These are phyloP conservation scores for Crenichthys baileyi DNA, from an alignment of 2,797 vertebrate species.

Conservation along the genomic window DNA sequence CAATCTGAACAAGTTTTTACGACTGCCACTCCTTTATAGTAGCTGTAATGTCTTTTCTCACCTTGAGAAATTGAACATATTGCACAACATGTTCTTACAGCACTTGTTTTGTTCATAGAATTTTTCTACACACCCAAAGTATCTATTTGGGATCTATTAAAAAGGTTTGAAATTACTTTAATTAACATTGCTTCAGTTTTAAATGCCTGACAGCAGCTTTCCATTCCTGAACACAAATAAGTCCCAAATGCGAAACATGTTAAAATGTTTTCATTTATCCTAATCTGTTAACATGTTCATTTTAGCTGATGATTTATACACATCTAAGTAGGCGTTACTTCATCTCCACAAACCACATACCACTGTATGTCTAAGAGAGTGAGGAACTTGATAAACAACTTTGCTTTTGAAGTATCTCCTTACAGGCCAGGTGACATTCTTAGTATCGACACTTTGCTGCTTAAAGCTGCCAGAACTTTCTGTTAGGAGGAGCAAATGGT, in stretches of 20 bases:
- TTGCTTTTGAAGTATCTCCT: slow-evolving; percentile 20
- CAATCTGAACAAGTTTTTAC: slow-evolving; percentile 13
- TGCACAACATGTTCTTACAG: slow-evolving; percentile 39
- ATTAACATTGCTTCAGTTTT: neutral
- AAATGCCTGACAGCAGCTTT: neutral
- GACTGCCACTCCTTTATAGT: slow-evolving; percentile 39
- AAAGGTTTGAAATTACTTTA: neutral
- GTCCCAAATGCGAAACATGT: neutral
- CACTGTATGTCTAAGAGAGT: neutral
- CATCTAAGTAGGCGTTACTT: neutral
- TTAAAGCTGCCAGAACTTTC: slow-evolving; percentile 3
- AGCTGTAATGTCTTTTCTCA: slow-evolving; percentile 26
- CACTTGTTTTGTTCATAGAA: slow-evolving; percentile 13
- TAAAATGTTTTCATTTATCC: neutral
- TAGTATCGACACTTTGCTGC: slow-evolving; percentile 8
- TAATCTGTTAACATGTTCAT: neutral
- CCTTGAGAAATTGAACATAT: slow-evolving; percentile 26
- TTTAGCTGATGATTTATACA: neutral
- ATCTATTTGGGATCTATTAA: slow-evolving; percentile 1
- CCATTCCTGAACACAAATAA: neutral
- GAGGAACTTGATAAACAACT: slow-evolving; percentile 61
- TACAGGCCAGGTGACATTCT: slow-evolving; percentile 67
- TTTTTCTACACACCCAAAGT: slow-evolving; percentile 17
- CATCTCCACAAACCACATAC: neutral
- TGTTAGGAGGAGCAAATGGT: slow-evolving; percentile 4